Conservation (phyloP, 2,113 vertebrate genomes). For the Verasper variegatus region DNA sequence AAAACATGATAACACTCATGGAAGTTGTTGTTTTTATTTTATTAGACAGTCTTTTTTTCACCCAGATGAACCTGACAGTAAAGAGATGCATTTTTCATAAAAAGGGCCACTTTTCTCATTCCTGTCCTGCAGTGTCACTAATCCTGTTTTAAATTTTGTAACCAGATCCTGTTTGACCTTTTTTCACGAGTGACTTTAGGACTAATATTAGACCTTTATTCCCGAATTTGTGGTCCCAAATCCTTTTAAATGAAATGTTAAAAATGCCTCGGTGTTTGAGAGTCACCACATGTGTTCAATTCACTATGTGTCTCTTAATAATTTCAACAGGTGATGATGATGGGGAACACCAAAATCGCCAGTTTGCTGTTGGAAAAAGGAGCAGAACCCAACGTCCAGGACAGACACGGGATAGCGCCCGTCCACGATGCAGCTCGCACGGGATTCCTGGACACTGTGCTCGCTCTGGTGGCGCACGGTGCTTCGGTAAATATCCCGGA, state of each 20-base stretch:
- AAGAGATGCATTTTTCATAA: too few species aligned
- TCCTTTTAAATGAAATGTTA: not conserved
- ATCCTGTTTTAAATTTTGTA: too few species aligned
- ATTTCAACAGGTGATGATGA: conserved; percentile 90
- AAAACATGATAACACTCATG: too few species aligned
- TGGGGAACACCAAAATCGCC: conserved; percentile 86
- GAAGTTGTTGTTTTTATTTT: too few species aligned
- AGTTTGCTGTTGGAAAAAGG: conserved; percentile 88
- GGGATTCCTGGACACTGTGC: conserved; percentile 89
- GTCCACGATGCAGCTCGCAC: conserved; percentile 89
- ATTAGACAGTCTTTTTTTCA: too few species aligned
- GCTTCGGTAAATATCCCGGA: conserved; percentile 87
- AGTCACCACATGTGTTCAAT: not conserved
- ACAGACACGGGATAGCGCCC: conserved; percentile 84
- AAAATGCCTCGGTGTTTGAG: not conserved
- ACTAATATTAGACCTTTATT: not conserved
- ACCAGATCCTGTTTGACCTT: too few species aligned
- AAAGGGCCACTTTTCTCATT: too few species aligned
- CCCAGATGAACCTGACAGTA: too few species aligned
- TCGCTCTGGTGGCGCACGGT: conserved; percentile 85
- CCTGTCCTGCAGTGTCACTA: too few species aligned
- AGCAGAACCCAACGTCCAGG: conserved; percentile 88
- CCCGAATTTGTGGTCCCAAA: too few species aligned
- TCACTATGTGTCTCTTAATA: not conserved
- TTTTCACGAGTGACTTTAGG: too few species aligned